phyloP scores from a whole-genome alignment of 2,888 invertebrate genomes.

The Neocrepidodera transversa region DNA sequence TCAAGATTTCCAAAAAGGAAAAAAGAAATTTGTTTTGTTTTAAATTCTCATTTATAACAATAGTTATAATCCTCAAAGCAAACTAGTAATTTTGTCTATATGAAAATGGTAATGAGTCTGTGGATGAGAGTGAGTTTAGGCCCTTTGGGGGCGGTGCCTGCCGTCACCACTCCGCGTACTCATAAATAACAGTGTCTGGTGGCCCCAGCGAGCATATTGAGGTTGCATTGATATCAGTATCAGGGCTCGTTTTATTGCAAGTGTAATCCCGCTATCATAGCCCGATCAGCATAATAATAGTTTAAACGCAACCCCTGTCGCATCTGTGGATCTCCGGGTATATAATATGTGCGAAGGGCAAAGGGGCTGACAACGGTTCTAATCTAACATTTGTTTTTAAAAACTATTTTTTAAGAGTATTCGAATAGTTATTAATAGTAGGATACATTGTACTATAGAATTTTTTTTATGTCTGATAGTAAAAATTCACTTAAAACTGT shows the following conservation, averaged over 20 bases:
- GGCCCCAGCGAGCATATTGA: conserved; percentile 57
- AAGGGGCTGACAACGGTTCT: too few relatives aligned
- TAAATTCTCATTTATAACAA: too few relatives aligned
- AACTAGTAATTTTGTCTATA: background rate
- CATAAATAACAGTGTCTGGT: conserved; percentile 55
- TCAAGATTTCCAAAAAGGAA: too few relatives aligned
- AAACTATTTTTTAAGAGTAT: too few relatives aligned
- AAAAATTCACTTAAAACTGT: too few relatives aligned
- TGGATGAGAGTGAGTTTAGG: conserved; percentile 20
- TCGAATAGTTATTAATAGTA: too few relatives aligned
- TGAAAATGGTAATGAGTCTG: conserved; percentile 32
- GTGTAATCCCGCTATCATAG: conserved; percentile 62
- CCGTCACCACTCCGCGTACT: conserved; percentile 54
- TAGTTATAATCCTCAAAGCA: too few relatives aligned
- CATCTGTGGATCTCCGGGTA: conserved; percentile 54
- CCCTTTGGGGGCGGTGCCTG: conserved; percentile 48
- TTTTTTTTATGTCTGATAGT: too few relatives aligned
- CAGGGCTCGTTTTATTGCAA: conserved; percentile 61
- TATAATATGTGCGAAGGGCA: conserved; percentile 7
- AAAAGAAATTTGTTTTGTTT: too few relatives aligned
- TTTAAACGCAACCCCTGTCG: conserved; percentile 56
- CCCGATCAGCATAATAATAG: conserved; percentile 63
- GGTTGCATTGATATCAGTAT: conserved; percentile 61
- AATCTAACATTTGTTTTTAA: too few relatives aligned
- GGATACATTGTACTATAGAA: too few relatives aligned